Evolutionary conservation across 2,888 invertebrate genomes (phyloP).

Genomic region (Tachystola acroxantha): DNA sequence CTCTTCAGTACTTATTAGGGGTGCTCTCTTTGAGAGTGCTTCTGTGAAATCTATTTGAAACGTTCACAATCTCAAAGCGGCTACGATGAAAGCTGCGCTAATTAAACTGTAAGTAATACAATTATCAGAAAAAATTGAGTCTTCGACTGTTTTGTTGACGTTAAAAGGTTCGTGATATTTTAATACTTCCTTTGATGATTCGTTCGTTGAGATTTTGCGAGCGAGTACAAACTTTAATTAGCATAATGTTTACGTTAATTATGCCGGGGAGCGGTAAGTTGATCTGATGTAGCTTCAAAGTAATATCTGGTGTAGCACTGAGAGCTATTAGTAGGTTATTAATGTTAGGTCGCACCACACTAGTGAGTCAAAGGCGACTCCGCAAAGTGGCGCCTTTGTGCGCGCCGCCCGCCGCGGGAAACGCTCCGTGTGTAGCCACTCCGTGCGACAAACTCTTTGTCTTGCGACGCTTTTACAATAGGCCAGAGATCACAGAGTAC

Average conservation of each 20-base stretch:
- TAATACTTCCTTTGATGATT: constrained; percentile 23
- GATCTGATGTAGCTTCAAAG: not conserved
- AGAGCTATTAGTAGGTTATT: constrained; percentile 63
- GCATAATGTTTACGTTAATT: not conserved
- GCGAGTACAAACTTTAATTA: not conserved
- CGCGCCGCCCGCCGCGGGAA: constrained; percentile 32
- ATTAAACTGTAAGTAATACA: constrained; percentile 77
- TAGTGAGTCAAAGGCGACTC: constrained; percentile 64
- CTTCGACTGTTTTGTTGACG: constrained; percentile 47
- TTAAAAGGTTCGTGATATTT: constrained; percentile 42
- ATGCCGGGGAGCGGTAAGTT: not conserved
- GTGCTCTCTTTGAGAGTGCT: constrained; percentile 77
- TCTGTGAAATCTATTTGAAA: constrained; percentile 77
- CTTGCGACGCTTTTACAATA: constrained; percentile 50
- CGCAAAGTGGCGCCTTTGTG: constrained; percentile 71
- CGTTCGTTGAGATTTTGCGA: constrained; percentile 2
- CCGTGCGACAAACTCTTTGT: constrained; percentile 61
- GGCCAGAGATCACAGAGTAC: too few relatives aligned
- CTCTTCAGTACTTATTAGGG: constrained; percentile 79
- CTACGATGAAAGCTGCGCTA: constrained; percentile 72
- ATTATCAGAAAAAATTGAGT: constrained; percentile 72
- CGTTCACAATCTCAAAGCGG: constrained; percentile 74
- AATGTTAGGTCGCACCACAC: constrained; percentile 59
- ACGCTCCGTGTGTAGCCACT: constrained; percentile 40
- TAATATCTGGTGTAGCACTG: not conserved